Conservation (phyloP, 2,797 vertebrate species). For the Muscicapa comitata region DNA sequence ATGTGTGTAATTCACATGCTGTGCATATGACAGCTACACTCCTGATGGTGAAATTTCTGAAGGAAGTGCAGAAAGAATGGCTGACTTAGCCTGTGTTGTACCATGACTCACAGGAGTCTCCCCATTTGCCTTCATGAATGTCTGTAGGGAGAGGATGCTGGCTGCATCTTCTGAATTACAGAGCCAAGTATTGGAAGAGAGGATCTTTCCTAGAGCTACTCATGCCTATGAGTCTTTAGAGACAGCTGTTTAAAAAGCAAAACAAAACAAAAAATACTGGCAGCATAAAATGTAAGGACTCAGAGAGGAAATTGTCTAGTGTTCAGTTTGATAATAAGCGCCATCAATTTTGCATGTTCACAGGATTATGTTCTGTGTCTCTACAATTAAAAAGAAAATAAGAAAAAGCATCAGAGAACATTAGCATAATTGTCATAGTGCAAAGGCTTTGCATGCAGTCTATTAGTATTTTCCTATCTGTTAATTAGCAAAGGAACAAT, state of each 20-base stretch:
- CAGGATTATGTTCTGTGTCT: constrained; percentile 16
- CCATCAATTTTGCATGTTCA: background rate
- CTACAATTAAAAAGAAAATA: constrained; percentile 34
- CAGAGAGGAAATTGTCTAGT: background rate
- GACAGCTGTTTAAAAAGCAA: constrained; percentile 26
- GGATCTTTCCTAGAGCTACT: constrained; percentile 21
- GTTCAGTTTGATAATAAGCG: constrained; percentile 29
- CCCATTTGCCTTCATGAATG: background rate
- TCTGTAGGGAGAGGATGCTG: constrained; percentile 1
- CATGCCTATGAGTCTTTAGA: constrained; percentile 1
- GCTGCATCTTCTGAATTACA: background rate
- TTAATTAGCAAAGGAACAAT: constrained; percentile 55
- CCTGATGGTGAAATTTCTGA: background rate
- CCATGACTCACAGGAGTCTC: constrained; percentile 21
- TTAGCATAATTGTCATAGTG: constrained; percentile 38
- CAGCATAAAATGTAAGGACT: background rate
- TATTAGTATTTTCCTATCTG: constrained; percentile 26
- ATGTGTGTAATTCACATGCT: background rate
- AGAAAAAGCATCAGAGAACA: constrained; percentile 16
- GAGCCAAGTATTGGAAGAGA: constrained; percentile 18
- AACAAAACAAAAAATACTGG: constrained; percentile 29
- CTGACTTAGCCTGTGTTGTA: background rate
- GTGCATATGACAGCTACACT: background rate
- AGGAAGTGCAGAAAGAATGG: background rate
- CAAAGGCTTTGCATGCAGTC: background rate